phyloP scores from a whole-genome alignment of 2,888 invertebrate genomes.

The Drosophila demipolita region DNA sequence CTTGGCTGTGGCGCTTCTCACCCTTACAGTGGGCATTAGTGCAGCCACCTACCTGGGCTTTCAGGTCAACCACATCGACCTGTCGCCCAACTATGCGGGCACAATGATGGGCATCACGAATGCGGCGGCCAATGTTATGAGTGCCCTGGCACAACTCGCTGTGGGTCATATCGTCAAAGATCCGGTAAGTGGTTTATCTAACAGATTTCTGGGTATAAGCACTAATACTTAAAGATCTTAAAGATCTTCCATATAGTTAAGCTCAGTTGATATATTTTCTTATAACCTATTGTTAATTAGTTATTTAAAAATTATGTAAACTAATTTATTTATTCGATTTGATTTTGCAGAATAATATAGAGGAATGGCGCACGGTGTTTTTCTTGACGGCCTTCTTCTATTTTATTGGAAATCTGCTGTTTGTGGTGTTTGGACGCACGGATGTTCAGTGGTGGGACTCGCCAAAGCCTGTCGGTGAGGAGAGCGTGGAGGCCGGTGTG shows the following conservation, averaged over 20 bases:
- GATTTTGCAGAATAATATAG: slow-evolving; percentile 75
- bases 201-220: not conserved
- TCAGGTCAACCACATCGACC: slow-evolving; percentile 93
- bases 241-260: not conserved
- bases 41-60: slow-evolving; percentile 92
- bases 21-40: slow-evolving; percentile 91
- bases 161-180: slow-evolving; percentile 89
- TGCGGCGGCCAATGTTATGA: slow-evolving; percentile 91
- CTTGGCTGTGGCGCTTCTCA: slow-evolving; percentile 88
- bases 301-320: not conserved
- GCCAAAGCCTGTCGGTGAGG: slow-evolving; percentile 75
- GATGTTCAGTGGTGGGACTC: slow-evolving; percentile 88
- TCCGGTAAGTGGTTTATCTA: slow-evolving; percentile 86
- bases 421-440: slow-evolving; percentile 86
- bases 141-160: slow-evolving; percentile 91
- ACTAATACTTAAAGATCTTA: not conserved
- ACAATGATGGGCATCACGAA: slow-evolving; percentile 95
- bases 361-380: slow-evolving; percentile 87
- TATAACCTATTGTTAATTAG: not conserved
- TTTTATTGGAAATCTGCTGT: slow-evolving; percentile 86
- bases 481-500: slow-evolving; percentile 61
- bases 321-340: not conserved
- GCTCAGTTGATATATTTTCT: not conserved
- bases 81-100: slow-evolving; percentile 93
- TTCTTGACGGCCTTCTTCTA: slow-evolving; percentile 86